Evolutionary conservation across 2,797 vertebrate species (phyloP).

Genomic region (Morelia viridis): DNA sequence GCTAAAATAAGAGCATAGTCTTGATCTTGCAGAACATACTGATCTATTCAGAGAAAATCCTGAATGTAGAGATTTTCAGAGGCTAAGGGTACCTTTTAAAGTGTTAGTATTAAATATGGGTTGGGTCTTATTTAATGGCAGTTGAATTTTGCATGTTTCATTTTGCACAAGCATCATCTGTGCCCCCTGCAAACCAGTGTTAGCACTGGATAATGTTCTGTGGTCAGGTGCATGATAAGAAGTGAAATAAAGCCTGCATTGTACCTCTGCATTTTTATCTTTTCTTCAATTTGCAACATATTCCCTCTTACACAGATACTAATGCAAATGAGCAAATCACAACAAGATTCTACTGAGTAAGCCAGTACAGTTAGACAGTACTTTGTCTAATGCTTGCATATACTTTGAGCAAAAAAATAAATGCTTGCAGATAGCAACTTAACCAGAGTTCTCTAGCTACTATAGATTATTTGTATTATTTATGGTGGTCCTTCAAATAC

Average conservation of each 20-base stretch:
- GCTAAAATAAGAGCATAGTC: background rate
- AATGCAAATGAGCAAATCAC: background rate
- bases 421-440: background rate
- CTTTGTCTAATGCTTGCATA: background rate
- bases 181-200: background rate
- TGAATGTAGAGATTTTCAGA: constrained; percentile 14
- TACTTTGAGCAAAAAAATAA: constrained; percentile 5
- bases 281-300: background rate
- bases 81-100: background rate
- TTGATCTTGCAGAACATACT: background rate
- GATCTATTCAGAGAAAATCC: background rate
- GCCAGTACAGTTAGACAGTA: background rate
- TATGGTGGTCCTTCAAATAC: background rate
- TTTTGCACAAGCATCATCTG: constrained; percentile 26
- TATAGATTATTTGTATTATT: constrained; percentile 4
- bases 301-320: background rate
- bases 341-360: background rate
- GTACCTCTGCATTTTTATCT: background rate
- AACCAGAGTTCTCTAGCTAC: constrained; percentile 23
- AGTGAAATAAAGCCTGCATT: background rate
- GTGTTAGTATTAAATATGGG: constrained; percentile 25
- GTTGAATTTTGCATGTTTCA: constrained; percentile 50
- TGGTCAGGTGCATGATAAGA: constrained; percentile 3
- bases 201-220: constrained; percentile 16
- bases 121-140: constrained; percentile 34